Evolutionary conservation across 2,797 vertebrate genomes (phyloP).

Genomic region (Argya squamiceps): DNA sequence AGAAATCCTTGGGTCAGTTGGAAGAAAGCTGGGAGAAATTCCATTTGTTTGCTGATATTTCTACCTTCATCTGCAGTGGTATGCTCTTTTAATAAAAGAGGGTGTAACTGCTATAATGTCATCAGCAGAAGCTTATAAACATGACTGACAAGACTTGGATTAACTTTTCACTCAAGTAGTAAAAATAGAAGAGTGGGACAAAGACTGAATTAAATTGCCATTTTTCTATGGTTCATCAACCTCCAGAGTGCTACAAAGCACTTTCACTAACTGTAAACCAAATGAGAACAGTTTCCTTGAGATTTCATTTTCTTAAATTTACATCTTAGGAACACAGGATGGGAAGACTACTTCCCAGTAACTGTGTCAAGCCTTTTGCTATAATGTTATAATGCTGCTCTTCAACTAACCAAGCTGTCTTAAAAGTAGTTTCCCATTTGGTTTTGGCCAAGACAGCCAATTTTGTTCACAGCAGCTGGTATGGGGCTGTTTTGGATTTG

Average conservation of each 20-base stretch:
- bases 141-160: constrained; percentile 11
- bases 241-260: background rate
- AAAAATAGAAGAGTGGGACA: background rate
- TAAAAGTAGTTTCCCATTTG: background rate
- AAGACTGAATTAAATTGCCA: background rate
- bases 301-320: background rate
- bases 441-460: background rate
- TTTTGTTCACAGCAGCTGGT: background rate
- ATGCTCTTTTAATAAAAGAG: background rate
- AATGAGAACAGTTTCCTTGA: background rate
- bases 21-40: constrained; percentile 5
- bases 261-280: background rate
- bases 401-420: background rate
- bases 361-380: background rate
- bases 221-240: accelerated
- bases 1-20: background rate
- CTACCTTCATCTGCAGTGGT: background rate
- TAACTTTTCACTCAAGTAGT: background rate
- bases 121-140: constrained; percentile 45
- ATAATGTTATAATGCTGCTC: background rate
- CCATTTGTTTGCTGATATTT: constrained; percentile 16
- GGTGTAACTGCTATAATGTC: background rate
- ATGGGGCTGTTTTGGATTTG: background rate
- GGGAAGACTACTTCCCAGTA: background rate
- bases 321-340: background rate